Percentiles rank a stretch among this genome's conserved stretches.
phyloP scores from a whole-genome alignment of 1,140 invertebrate species.

The Ips nitidus region DNA sequence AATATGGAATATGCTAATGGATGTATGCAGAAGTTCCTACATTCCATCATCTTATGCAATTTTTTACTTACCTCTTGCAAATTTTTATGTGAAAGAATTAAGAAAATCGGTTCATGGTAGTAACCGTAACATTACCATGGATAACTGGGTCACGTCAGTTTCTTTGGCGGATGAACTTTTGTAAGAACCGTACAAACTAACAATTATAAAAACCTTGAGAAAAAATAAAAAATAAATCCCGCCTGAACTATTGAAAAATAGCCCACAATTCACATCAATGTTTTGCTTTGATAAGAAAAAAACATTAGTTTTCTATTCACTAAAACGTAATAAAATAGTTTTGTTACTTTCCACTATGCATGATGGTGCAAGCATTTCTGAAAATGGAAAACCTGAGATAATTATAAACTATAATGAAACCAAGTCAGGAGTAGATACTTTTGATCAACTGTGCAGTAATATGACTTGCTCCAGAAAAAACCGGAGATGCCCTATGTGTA shows the following conservation, averaged over 20 bases:
- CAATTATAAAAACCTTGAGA: slow-evolving; percentile 46
- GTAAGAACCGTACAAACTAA: slow-evolving; percentile 46
- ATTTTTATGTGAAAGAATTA: slow-evolving; percentile 41
- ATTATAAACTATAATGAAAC: slow-evolving; percentile 51
- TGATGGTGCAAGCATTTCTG: slow-evolving; percentile 8
- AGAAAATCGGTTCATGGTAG: slow-evolving; percentile 42
- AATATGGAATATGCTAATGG: slow-evolving; percentile 44
- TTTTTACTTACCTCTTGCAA: slow-evolving; percentile 44
- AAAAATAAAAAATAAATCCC: slow-evolving; percentile 50
- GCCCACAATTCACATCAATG: slow-evolving; percentile 14
- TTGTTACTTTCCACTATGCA: slow-evolving; percentile 11
- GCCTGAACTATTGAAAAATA: slow-evolving; percentile 31
- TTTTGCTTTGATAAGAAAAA: slow-evolving; percentile 26
- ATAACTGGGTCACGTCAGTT: slow-evolving; percentile 53
- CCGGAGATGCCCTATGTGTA: slow-evolving; percentile 22
- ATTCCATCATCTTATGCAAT: slow-evolving; percentile 31
- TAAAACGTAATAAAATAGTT: slow-evolving; percentile 14
- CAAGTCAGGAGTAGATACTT: slow-evolving; percentile 54
- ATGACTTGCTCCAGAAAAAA: slow-evolving; percentile 42
- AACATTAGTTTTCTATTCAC: slow-evolving; percentile 19
- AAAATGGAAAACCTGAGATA: slow-evolving; percentile 32
- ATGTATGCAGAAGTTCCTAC: slow-evolving; percentile 12
- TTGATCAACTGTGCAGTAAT: slow-evolving; percentile 52
- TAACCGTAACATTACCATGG: slow-evolving; percentile 50
- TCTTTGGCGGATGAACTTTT: slow-evolving; percentile 43